Percentiles rank a stretch among this genome's conserved stretches.
Conservation (phyloP, 2,888 invertebrate genomes). For the Linnaemya vulpina region DNA sequence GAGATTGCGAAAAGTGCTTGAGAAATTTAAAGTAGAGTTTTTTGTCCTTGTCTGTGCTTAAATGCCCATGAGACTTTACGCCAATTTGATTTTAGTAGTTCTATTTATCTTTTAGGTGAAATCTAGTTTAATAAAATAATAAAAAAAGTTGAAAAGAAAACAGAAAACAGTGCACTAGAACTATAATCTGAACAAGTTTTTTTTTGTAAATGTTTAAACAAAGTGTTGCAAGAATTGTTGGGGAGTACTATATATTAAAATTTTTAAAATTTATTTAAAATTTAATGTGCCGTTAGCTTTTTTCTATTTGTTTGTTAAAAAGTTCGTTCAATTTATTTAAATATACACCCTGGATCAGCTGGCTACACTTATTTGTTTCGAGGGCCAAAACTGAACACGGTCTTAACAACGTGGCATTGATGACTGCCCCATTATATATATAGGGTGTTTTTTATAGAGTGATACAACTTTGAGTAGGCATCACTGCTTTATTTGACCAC, state of each 20-base stretch:
- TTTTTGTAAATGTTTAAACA: neutral
- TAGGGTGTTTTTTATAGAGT: no score
- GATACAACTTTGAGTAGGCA: no score
- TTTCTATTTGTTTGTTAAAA: no score
- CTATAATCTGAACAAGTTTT: neutral
- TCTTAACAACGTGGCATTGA: no score
- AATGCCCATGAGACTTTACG: slow-evolving; percentile 2
- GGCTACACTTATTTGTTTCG: no score
- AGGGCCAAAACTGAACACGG: no score
- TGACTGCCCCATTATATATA: no score
- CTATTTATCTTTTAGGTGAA: neutral
- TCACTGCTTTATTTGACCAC: no score
- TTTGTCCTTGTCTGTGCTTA: neutral
- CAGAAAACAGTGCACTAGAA: neutral
- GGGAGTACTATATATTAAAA: neutral
- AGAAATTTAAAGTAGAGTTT: neutral
- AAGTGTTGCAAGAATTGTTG: neutral
- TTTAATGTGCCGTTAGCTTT: no score
- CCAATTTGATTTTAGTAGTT: neutral
- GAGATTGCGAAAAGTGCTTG: neutral
- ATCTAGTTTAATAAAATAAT: neutral
- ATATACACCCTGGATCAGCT: no score
- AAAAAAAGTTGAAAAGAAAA: neutral
- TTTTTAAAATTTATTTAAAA: neutral
- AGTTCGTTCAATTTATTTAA: no score